phyloP scores from a whole-genome alignment of 2,113 vertebrate species.

The Eupsittula cactorum region DNA sequence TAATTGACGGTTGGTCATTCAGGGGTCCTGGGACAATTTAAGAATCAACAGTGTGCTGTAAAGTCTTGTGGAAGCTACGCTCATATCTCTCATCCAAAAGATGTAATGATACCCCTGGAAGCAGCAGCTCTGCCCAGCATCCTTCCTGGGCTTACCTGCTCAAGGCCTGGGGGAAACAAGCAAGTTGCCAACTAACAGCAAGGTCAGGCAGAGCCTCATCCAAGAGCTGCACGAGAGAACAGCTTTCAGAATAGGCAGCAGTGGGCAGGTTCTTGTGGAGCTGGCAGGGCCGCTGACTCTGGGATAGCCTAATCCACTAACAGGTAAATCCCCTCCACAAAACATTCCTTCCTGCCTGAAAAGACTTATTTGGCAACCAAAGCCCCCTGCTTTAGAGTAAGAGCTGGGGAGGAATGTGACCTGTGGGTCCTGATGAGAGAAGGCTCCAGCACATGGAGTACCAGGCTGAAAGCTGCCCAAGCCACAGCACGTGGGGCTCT shows the following conservation, averaged over 20 bases:
- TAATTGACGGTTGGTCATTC: conserved; percentile 21
- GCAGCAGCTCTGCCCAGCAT: not conserved
- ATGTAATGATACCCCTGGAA: not conserved
- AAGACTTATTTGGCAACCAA: conserved; percentile 42
- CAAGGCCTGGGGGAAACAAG: not conserved
- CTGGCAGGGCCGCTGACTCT: not conserved
- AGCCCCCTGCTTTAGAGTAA: conserved; percentile 3
- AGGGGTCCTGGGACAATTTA: conserved; percentile 53
- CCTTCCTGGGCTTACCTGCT: not conserved
- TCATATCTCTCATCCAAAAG: not conserved
- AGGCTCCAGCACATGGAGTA: not conserved
- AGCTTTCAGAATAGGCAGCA: not conserved
- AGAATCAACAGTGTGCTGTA: not conserved
- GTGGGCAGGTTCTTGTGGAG: not conserved
- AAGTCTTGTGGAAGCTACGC: not conserved
- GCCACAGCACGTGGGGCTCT: not conserved
- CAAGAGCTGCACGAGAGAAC: not conserved
- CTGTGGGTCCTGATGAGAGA: conserved; percentile 1
- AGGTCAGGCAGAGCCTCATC: not conserved
- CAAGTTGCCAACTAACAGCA: not conserved
- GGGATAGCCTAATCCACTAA: conserved; percentile 35
- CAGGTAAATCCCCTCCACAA: conserved; percentile 54
- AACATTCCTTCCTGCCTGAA: conserved; percentile 60
- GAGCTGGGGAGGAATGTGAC: conserved; percentile 41
- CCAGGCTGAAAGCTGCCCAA: not conserved